phyloP scores from a whole-genome alignment of 2,888 invertebrate genomes.

The Nineta flava region DNA sequence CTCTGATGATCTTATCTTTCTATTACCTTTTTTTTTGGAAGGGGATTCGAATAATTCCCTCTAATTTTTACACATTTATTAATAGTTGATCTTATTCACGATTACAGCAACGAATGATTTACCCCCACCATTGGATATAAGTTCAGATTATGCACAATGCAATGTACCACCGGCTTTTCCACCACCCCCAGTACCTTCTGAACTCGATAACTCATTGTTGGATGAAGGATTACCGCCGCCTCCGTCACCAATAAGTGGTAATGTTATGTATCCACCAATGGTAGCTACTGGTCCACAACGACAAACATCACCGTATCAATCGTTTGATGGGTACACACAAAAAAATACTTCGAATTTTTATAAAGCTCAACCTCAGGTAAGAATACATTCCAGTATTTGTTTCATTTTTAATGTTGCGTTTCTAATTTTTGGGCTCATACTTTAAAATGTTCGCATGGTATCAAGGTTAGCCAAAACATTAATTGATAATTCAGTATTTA shows the following conservation, averaged over 20 bases:
- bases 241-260: conserved; percentile 55
- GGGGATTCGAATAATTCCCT: no score
- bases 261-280: conserved; percentile 3
- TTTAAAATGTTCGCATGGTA: no score
- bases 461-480: no score
- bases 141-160: conserved; percentile 30
- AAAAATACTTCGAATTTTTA: not conserved
- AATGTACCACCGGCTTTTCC: conserved; percentile 29
- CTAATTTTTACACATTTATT: not conserved
- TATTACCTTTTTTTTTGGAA: no score
- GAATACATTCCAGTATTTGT: no score
- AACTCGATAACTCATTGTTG: conserved; percentile 18
- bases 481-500: no score
- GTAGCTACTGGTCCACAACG: not conserved
- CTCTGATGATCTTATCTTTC: no score
- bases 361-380: conserved; percentile 3
- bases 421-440: no score
- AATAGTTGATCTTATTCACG: not conserved
- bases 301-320: not conserved
- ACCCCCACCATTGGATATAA: conserved; percentile 40
- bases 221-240: conserved; percentile 61
- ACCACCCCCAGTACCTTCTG: conserved; percentile 33
- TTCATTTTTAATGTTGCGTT: no score
- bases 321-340: not conserved
- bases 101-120: conserved; percentile 32